These are phyloP conservation scores for Actias luna DNA, from an alignment of 2,888 invertebrate genomes.

Conservation along the genomic window DNA sequence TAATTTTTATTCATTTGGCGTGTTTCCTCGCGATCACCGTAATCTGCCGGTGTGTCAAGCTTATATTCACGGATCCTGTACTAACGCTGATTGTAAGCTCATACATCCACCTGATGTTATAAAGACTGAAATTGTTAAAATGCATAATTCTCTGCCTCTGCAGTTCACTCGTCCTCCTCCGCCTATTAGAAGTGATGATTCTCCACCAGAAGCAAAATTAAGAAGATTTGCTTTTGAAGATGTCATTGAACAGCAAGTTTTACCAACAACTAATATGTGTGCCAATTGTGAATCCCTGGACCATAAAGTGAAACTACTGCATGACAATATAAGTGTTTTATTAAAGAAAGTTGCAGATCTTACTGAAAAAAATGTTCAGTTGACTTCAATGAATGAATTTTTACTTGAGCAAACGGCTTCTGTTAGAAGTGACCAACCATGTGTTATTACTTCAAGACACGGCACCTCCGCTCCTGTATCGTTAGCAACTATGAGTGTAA, in stretches of 20 bases:
- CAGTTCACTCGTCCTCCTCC: conserved; percentile 51
- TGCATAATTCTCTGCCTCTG: conserved; percentile 42
- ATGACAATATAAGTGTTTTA: conserved; percentile 75
- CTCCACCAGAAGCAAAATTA: conserved; percentile 71
- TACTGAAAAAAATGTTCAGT: conserved; percentile 70
- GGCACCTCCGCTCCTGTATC: conserved; percentile 74
- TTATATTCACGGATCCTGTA: conserved; percentile 80
- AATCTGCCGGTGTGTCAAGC: conserved; percentile 83
- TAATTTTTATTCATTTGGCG: conserved; percentile 83
- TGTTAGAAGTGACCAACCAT: conserved; percentile 66
- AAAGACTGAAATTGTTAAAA: conserved; percentile 44
- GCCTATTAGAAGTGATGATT: conserved; percentile 60
- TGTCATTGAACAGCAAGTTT: conserved; percentile 55
- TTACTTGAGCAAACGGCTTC: conserved; percentile 69
- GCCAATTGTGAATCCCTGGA: conserved; percentile 66
- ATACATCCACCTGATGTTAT: conserved; percentile 55
- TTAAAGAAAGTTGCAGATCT: conserved; percentile 71
- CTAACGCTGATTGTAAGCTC: conserved; percentile 69
- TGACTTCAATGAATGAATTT: conserved; percentile 78
- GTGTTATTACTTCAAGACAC: conserved; percentile 75
- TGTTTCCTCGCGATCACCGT: conserved; percentile 77
- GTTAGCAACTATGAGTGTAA: conserved; percentile 74
- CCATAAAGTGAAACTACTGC: conserved; percentile 69
- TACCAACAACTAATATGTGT: conserved; percentile 53
- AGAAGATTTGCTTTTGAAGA: conserved; percentile 65